These are phyloP conservation scores for Ceratitis capitata DNA, from an alignment of 1,140 invertebrate genomes.

Conservation along the genomic window DNA sequence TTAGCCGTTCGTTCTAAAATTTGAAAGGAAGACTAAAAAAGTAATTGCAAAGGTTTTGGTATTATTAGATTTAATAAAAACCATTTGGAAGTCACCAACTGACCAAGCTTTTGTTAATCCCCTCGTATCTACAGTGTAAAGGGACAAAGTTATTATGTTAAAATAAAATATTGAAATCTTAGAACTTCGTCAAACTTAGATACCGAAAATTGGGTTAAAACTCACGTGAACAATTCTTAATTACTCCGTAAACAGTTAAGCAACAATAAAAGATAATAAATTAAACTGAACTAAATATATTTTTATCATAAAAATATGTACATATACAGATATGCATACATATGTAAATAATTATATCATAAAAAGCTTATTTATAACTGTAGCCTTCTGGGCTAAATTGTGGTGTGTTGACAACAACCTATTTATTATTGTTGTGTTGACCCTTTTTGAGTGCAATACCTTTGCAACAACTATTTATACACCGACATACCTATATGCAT, in stretches of 20 bases:
- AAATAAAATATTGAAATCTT: no score
- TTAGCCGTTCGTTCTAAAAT: no score
- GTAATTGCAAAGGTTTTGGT: no score
- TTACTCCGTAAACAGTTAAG: neutral
- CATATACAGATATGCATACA: neutral
- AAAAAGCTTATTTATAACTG: neutral
- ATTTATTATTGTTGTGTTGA: neutral
- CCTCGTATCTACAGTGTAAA: no score
- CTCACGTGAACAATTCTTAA: no score
- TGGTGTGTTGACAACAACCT: neutral
- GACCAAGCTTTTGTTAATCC: no score
- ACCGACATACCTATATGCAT: neutral
- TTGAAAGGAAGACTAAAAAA: no score
- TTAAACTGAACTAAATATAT: neutral
- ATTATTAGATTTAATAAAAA: no score
- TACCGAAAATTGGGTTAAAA: no score
- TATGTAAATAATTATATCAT: neutral
- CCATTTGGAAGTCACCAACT: no score
- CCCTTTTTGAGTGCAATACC: slow-evolving; percentile 15
- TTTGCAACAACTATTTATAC: neutral
- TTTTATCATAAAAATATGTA: neutral
- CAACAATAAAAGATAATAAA: neutral
- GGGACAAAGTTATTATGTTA: no score
- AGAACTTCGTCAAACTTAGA: no score
- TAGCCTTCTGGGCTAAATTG: neutral